Percentiles rank a stretch among this genome's conserved stretches.
Conservation (phyloP, 2,113 vertebrate species). For the Origma solitaria region DNA sequence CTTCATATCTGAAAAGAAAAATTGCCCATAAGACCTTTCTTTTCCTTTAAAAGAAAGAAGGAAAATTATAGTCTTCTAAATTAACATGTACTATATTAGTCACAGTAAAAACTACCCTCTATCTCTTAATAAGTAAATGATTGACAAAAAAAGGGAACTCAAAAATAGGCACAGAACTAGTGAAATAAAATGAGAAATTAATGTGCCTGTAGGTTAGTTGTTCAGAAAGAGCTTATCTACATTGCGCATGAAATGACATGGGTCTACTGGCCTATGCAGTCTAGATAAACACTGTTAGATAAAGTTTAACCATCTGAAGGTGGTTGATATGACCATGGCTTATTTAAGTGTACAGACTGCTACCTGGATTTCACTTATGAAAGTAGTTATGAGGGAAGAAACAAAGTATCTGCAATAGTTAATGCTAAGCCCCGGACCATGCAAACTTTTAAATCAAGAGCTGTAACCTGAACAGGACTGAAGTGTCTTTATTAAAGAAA, state of each 20-base stretch:
- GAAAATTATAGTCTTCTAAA: neutral
- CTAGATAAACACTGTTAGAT: neutral
- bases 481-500: neutral
- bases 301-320: neutral
- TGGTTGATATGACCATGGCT: neutral
- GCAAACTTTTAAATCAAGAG: neutral
- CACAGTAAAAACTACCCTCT: neutral
- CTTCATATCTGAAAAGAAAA: neutral
- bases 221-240: neutral
- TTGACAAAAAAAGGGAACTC: neutral
- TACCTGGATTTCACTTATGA: neutral
- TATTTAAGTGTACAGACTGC: neutral
- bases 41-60: neutral
- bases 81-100: neutral
- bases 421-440: neutral
- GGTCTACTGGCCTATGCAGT: neutral
- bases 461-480: neutral
- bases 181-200: neutral
- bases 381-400: neutral
- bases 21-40: accelerated
- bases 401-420: neutral
- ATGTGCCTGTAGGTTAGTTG: neutral
- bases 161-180: neutral
- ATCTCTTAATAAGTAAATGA: neutral
- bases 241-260: neutral